Evolutionary conservation across 2,797 vertebrate genomes (phyloP).

Genomic region (Phylloscopus collybita): DNA sequence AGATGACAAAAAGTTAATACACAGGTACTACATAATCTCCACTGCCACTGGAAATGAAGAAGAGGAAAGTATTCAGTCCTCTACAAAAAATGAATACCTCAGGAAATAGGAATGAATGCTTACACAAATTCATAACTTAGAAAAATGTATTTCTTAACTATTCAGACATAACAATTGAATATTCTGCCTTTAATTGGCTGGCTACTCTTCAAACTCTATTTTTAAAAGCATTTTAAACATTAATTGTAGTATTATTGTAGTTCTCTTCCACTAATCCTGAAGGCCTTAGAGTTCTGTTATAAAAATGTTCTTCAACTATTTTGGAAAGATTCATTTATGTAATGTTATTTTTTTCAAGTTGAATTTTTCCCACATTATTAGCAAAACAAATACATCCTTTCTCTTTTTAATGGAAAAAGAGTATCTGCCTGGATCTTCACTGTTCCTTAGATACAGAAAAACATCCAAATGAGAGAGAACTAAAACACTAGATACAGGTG

Average conservation of each 20-base stretch:
- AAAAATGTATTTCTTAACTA: not conserved
- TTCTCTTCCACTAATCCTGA: not conserved
- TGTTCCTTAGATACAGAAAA: constrained; percentile 64
- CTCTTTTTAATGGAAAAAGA: constrained; percentile 55
- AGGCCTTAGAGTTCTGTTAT: not conserved
- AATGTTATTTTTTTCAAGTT: not conserved
- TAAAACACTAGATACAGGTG: constrained; percentile 73
- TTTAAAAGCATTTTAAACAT: not conserved
- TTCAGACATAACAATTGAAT: not conserved
- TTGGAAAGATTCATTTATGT: not conserved
- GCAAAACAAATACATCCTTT: constrained; percentile 40
- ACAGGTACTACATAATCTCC: not conserved
- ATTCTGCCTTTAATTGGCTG: not conserved
- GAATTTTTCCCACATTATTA: not conserved
- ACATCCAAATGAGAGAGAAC: constrained; percentile 54
- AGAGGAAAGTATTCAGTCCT: not conserved
- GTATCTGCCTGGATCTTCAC: constrained; percentile 2
- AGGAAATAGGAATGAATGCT: not conserved
- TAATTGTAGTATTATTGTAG: not conserved
- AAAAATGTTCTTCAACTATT: not conserved
- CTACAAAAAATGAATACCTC: not conserved
- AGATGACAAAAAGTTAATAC: not conserved
- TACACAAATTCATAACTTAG: not conserved
- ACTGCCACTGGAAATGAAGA: not conserved
- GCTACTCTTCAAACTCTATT: not conserved